These are phyloP conservation scores for Pogonus chalceus DNA, from an alignment of 1,140 invertebrate genomes.

Conservation along the genomic window DNA sequence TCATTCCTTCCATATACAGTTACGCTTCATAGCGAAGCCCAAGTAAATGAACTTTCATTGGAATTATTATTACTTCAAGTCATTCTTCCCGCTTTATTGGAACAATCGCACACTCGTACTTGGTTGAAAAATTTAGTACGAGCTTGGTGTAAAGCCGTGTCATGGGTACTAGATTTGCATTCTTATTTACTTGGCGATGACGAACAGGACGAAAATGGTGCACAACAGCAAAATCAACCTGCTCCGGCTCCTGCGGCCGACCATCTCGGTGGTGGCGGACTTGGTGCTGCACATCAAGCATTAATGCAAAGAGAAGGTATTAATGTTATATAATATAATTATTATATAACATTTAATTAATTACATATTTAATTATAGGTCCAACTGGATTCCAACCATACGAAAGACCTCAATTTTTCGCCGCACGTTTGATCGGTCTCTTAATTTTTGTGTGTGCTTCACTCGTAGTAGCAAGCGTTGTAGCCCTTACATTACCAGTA, in stretches of 20 bases:
- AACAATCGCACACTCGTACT: slow-evolving; percentile 88
- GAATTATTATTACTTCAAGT: slow-evolving; percentile 91
- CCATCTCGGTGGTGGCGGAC: slow-evolving; percentile 42
- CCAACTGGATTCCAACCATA: slow-evolving; percentile 83
- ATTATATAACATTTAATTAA: too few relatives aligned
- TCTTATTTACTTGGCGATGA: slow-evolving; percentile 79
- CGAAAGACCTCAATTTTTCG: slow-evolving; percentile 71
- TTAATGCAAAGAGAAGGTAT: slow-evolving; percentile 67
- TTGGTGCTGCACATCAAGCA: slow-evolving; percentile 76
- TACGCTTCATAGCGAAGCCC: slow-evolving; percentile 66
- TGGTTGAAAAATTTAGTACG: slow-evolving; percentile 84
- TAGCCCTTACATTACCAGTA: slow-evolving; percentile 81
- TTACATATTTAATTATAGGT: too few relatives aligned
- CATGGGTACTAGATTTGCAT: slow-evolving; percentile 75
- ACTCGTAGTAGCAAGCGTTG: slow-evolving; percentile 68
- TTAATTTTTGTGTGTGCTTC: slow-evolving; percentile 75
- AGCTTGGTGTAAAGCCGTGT: slow-evolving; percentile 80
- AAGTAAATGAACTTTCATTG: slow-evolving; percentile 81
- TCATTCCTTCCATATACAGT: slow-evolving; percentile 91
- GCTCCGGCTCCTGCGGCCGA: slow-evolving; percentile 29
- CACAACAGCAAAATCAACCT: slow-evolving; percentile 14
- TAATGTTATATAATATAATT: too few relatives aligned
- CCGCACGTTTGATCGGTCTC: slow-evolving; percentile 63
- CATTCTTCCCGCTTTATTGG: slow-evolving; percentile 87
- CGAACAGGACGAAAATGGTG: slow-evolving; percentile 26